Conservation (phyloP, 2,113 vertebrate species). For the Tapirus terrestris region DNA sequence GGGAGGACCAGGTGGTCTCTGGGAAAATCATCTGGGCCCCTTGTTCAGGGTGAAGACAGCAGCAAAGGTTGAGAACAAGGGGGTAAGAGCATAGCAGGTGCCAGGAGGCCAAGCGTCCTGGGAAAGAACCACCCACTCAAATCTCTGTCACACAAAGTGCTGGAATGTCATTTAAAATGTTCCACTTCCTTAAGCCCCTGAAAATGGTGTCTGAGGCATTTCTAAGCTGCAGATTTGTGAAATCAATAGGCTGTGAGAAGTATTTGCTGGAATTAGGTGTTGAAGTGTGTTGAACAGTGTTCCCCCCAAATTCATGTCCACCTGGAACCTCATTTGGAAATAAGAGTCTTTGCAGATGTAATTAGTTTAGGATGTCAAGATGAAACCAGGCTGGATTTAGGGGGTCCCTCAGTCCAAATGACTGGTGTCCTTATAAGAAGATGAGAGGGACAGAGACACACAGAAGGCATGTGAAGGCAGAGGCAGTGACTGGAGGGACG, state of each 20-base stretch:
- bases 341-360: neutral
- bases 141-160: neutral
- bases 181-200: neutral
- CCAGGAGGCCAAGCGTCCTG: neutral
- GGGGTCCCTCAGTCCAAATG: neutral
- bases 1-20: neutral
- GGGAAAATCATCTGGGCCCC: neutral
- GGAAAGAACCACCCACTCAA: neutral
- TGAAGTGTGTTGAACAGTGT: neutral
- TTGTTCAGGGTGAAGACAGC: neutral
- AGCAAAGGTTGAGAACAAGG: neutral
- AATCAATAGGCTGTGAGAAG: neutral
- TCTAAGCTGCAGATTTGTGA: neutral
- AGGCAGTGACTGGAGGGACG: neutral
- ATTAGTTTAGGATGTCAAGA: neutral
- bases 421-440: neutral
- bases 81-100: rapidly evolving
- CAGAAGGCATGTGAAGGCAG: neutral
- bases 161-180: neutral
- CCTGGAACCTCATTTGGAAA: neutral
- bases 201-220: neutral
- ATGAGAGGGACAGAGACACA: neutral
- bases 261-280: neutral
- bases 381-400: neutral
- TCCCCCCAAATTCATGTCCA: too few species aligned